Conservation (phyloP, 2,113 vertebrate genomes). For the Saguinus midas region DNA sequence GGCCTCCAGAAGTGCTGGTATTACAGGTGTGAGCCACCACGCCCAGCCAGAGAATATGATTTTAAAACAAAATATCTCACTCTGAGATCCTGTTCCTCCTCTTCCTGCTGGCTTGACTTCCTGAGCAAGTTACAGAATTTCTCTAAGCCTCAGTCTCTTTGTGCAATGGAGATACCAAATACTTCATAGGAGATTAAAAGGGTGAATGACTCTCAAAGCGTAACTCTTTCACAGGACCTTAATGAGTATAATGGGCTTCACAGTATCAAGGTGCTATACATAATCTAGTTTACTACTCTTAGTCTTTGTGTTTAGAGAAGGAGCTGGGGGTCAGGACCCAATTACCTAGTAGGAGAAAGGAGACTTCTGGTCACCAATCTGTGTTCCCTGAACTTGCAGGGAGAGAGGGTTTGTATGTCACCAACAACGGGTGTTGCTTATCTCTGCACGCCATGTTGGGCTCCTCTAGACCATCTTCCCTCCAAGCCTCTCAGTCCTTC, state of each 20-base stretch:
- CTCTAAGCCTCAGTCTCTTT: not conserved
- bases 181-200: not conserved
- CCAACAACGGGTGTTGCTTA: accelerated
- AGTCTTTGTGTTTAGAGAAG: not conserved
- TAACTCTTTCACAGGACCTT: not conserved
- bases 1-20: too few relatives aligned
- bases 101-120: not conserved
- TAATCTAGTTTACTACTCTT: not conserved
- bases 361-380: not conserved
- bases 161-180: not conserved
- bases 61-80: not conserved
- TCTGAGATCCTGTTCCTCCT: not conserved
- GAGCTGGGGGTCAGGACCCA: not conserved
- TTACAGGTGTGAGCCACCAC: too few relatives aligned
- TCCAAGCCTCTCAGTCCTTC: not conserved
- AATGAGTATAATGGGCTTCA: not conserved
- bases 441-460: not conserved
- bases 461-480: not conserved
- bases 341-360: not conserved
- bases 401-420: not conserved
- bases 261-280: accelerated
- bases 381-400: accelerated
- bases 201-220: not conserved
- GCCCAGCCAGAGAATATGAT: not conserved
- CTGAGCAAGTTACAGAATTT: not conserved